Conservation (phyloP, 2,113 vertebrate genomes). For the Passer domesticus region DNA sequence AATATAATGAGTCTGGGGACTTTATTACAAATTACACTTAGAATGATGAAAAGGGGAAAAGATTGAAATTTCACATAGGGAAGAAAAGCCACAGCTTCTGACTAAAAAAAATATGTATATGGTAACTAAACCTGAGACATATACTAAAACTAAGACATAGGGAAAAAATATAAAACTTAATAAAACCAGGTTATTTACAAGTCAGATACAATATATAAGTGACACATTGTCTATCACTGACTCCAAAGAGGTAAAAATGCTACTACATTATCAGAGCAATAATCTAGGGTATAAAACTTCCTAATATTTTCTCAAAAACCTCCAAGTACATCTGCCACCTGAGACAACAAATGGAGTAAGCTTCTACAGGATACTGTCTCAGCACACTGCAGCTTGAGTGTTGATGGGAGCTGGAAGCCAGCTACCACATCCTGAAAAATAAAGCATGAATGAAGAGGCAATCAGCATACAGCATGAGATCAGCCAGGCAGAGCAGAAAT, state of each 20-base stretch:
- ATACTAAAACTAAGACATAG: background rate
- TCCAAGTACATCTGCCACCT: background rate
- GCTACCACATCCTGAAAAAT: constrained; percentile 38
- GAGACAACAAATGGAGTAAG: background rate
- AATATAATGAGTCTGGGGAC: background rate
- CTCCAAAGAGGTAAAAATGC: background rate
- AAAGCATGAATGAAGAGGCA: background rate
- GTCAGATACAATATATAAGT: background rate
- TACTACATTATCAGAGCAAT: background rate
- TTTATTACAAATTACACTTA: background rate
- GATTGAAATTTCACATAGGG: background rate
- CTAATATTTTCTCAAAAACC: background rate
- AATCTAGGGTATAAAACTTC: background rate
- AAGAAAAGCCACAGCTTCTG: background rate
- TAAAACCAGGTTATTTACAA: background rate
- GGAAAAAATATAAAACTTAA: background rate
- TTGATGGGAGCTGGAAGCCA: constrained; percentile 5
- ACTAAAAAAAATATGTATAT: background rate
- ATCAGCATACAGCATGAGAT: background rate
- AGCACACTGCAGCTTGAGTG: background rate
- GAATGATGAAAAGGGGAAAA: background rate
- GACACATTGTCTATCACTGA: background rate
- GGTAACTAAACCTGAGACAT: background rate
- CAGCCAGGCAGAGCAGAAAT: background rate
- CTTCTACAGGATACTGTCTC: background rate